These are phyloP conservation scores for Lottia scabra DNA, from an alignment of 2,888 invertebrate genomes.

Conservation along the genomic window DNA sequence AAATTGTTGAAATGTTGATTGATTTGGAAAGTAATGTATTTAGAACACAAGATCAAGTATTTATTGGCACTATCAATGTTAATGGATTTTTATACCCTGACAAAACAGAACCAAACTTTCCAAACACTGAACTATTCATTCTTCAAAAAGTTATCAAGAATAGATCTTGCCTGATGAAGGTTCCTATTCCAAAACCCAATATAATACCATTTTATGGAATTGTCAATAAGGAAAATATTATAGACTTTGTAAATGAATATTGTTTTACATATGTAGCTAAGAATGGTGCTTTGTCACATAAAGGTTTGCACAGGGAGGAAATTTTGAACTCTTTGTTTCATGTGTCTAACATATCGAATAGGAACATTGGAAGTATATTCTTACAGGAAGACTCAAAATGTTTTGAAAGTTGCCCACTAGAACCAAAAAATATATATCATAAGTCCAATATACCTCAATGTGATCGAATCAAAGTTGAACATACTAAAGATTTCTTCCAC, in stretches of 20 bases:
- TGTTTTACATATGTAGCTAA: conserved; percentile 48
- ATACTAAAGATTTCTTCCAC: conserved; percentile 52
- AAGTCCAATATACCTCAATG: conserved; percentile 35
- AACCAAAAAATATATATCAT: background rate
- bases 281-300: conserved; percentile 40
- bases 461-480: conserved; percentile 43
- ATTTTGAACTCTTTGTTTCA: conserved; percentile 52
- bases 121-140: conserved; percentile 25
- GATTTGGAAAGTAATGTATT: conserved; percentile 32
- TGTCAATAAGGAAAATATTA: conserved; percentile 24
- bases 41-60: conserved; percentile 29
- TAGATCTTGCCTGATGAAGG: conserved; percentile 45
- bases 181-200: conserved; percentile 19
- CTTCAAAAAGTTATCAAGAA: conserved; percentile 37
- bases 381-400: conserved; percentile 4
- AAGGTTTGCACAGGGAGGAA: conserved; percentile 51
- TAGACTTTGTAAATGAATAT: conserved; percentile 50
- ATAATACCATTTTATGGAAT: conserved; percentile 27
- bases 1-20: conserved; percentile 15
- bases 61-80: conserved; percentile 31
- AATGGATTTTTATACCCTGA: conserved; percentile 34
- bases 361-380: conserved; percentile 28
- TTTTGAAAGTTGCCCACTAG: background rate
- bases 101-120: conserved; percentile 24
- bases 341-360: conserved; percentile 35